Evolutionary conservation across 2,797 vertebrate genomes (phyloP).

Genomic region (Microcaecilia unicolor): DNA sequence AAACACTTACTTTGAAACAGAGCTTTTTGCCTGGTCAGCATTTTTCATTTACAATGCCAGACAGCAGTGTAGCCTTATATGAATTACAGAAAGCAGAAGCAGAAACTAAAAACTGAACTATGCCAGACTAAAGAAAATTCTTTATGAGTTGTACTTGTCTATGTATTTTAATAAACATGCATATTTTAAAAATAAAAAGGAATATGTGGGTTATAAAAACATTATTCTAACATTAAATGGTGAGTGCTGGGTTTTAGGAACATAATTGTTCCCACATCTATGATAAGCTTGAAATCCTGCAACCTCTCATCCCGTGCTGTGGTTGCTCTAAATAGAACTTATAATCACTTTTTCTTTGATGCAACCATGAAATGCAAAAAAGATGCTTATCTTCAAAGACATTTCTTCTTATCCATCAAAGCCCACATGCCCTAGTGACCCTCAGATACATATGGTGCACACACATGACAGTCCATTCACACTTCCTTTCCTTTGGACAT

Average conservation of each 20-base stretch:
- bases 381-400: slow-evolving; percentile 9
- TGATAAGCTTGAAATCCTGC: slow-evolving; percentile 5
- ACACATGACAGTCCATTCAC: background rate
- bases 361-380: background rate
- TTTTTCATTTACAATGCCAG: too few relatives aligned
- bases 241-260: background rate
- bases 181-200: too few relatives aligned
- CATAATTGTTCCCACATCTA: slow-evolving; percentile 10
- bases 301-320: background rate
- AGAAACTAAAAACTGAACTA: too few relatives aligned
- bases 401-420: slow-evolving; percentile 4
- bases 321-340: slow-evolving; percentile 1
- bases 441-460: background rate
- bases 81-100: too few relatives aligned
- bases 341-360: slow-evolving; percentile 7
- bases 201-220: too few relatives aligned
- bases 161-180: too few relatives aligned
- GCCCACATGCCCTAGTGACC: background rate
- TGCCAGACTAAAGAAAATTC: too few relatives aligned
- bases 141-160: too few relatives aligned
- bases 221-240: too few relatives aligned
- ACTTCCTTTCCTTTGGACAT: background rate
- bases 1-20: too few relatives aligned
- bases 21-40: too few relatives aligned
- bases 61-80: too few relatives aligned